Evolutionary conservation across 1,140 invertebrate species (phyloP), one percentile per base, ranked within the genome.

Genomic region (Drosophila sp.): DNA sequence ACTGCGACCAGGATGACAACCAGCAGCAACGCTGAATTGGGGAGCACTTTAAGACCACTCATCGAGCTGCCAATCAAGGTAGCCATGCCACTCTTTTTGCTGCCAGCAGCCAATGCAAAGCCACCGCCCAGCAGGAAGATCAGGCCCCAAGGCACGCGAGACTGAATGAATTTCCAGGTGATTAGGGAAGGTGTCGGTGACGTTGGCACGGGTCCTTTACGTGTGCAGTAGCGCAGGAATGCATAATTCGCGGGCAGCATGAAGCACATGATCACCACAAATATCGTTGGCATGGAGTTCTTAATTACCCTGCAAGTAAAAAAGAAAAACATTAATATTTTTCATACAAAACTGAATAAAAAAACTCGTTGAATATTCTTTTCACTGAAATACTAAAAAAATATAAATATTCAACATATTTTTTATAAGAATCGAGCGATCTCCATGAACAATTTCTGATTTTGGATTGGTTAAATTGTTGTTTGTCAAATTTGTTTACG

Each of bases 41-140:
- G 93, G 4, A 95, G 86, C 0, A 91, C 89, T 13, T 93, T 89
- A 0, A 96, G 91, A 0, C 93, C 93, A 54, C 90, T 92, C 6
- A 96, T 91, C 7, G 95, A 94, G 0, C 94, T 82, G 0, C 96
- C 97, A 54, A 98, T 93, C 92, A 95, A 93, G 2, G 92, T 86
- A 0, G 97, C 97, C 72, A 98, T 94, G 0, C 95, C 95, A 0
- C 96, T 97, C 7, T 92, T 93, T 75, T 96, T 95, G 72, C 95
- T 96, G 46, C 95, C 97, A 46, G 96, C 94, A 0, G 97, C 97
- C 16, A 98, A 93, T 0, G 97, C 97, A 91, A 98, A 98, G 0
- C 97, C 97, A 46, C 97, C 97, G 32, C 97, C 93, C 11, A 96
- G 92, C 50, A 97, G 93, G 77, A 96, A 94, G 14, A 97, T 94